Base-by-base conservation (phyloP, 1,140 invertebrate genomes). In the Trigoniulus corallinus region DNA sequence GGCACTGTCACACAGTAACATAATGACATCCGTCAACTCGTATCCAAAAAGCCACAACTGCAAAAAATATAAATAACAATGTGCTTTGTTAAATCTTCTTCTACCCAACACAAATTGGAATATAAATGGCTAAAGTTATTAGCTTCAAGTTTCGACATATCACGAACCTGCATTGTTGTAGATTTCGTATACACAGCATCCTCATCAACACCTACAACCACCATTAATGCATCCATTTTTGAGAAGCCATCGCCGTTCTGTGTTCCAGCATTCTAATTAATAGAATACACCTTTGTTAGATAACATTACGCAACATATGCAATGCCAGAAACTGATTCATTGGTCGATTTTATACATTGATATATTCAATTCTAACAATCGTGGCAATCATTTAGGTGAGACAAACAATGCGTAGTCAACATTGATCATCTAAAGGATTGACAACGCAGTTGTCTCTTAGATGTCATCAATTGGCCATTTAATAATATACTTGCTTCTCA, bases 11-110 rank as follows among this genome's bases (percentile, higher is more conserved):
- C 86, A 81, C 50, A 98, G 72, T 0, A 97, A 80, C 68, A 93
- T 88, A 37, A 98, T 80, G 0, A 91, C 96, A 63, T 99, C 94
- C 1, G 88, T 84, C 18, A 98, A 68, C 65, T 97, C 92, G 66
- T 97, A 98, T 55, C 91, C 93, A 67, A 98, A 80, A 3, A 99
- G 74, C 94, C 94, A 98, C 27, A 85, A 89, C 83, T 93, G 61
- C 55, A 74, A 74, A 54, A 23, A 61, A 58, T 57, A 54, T 48
- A 37, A 39, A 47, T 18, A 27, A 53, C 24, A 39, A 39, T n/a
- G n/a, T n/a, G n/a, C n/a, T n/a, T n/a, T n/a, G n/a, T n/a, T n/a
- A n/a, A n/a, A n/a, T n/a, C n/a, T n/a, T 45, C 18, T 24, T 21
- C 20, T n/a, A n/a, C n/a, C n/a, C n/a, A n/a, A n/a, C n/a, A n/a